These are phyloP conservation scores for Micropoecilia bifurca DNA, from an alignment of 2,797 vertebrate species.

Conservation along the genomic window DNA sequence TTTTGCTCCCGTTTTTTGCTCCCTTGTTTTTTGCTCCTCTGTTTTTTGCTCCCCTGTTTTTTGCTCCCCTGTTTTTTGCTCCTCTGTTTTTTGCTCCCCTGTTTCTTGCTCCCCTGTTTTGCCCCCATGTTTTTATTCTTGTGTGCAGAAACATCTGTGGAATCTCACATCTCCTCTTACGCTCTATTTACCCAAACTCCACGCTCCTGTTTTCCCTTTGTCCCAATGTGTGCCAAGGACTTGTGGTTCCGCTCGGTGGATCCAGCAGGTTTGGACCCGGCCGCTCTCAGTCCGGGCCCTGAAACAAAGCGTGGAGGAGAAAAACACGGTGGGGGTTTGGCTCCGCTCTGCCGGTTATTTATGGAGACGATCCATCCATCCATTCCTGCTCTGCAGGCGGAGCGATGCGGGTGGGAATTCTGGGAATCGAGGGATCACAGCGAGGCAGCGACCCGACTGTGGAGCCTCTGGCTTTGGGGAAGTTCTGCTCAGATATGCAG, in stretches of 20 bases:
- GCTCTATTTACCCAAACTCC: slow-evolving; percentile 20
- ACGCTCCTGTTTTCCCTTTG: slow-evolving; percentile 14
- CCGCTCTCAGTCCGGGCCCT: slow-evolving; percentile 44
- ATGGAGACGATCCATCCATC: slow-evolving; percentile 79
- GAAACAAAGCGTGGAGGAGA: slow-evolving; percentile 67
- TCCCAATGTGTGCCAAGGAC: slow-evolving; percentile 33
- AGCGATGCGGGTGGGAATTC: slow-evolving; percentile 70
- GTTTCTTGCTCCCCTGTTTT: too few relatives aligned
- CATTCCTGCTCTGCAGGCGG: slow-evolving; percentile 48
- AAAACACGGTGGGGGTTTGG: slow-evolving; percentile 73
- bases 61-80: too few relatives aligned
- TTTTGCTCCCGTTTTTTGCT: too few relatives aligned
- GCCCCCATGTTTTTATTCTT: slow-evolving; percentile 1
- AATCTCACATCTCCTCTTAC: slow-evolving; percentile 21
- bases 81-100: too few relatives aligned
- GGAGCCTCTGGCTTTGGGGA: slow-evolving; percentile 53
- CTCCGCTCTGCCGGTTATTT: slow-evolving; percentile 74
- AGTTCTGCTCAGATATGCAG: slow-evolving; percentile 39
- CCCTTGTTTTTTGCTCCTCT: too few relatives aligned
- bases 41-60: too few relatives aligned
- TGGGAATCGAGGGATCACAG: slow-evolving; percentile 69
- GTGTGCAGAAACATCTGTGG: slow-evolving; percentile 26
- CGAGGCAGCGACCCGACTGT: slow-evolving; percentile 43
- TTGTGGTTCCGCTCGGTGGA: slow-evolving; percentile 41
- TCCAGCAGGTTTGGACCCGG: slow-evolving; percentile 59